Percentiles rank a stretch among this genome's conserved stretches.
Evolutionary conservation across 2,888 invertebrate genomes (phyloP).

Genomic region (Meghimatium bilineatum): DNA sequence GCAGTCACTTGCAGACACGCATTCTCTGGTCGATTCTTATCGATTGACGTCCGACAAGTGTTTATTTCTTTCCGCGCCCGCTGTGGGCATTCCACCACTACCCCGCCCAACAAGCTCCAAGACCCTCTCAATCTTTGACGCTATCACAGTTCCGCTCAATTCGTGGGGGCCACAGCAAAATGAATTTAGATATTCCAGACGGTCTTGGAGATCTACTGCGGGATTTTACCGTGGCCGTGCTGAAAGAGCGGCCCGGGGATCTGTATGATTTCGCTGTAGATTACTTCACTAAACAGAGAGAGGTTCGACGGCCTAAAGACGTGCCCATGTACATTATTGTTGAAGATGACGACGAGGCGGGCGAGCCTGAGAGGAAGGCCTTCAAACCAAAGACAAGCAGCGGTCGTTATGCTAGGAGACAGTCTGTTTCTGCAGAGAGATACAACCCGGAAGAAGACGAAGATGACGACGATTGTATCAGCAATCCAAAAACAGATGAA

Average conservation of each 20-base stretch:
- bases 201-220: constrained; percentile 75
- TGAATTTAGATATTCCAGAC: constrained; percentile 75
- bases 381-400: constrained; percentile 65
- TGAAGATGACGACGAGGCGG: constrained; percentile 73
- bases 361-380: constrained; percentile 71
- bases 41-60: constrained; percentile 31
- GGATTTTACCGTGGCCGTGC: constrained; percentile 76
- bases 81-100: constrained; percentile 16
- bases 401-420: constrained; percentile 68
- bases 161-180: constrained; percentile 34
- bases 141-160: background rate
- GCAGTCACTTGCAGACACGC: constrained; percentile 30
- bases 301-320: constrained; percentile 50
- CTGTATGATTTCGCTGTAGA: constrained; percentile 75
- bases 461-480: constrained; percentile 68
- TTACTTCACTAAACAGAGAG: constrained; percentile 72
- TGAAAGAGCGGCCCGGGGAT: constrained; percentile 71
- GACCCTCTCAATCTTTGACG: background rate
- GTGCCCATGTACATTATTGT: constrained; percentile 76
- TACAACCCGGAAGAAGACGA: constrained; percentile 76
- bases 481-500: constrained; percentile 74
- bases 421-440: constrained; percentile 74
- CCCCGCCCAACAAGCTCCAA: background rate
- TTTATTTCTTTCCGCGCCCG: background rate
- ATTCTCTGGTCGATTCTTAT: no score